Percentiles rank a stretch among this genome's conserved stretches.
Evolutionary conservation across 1,140 invertebrate species (phyloP).

Genomic region (Rhopalosiphum padi): DNA sequence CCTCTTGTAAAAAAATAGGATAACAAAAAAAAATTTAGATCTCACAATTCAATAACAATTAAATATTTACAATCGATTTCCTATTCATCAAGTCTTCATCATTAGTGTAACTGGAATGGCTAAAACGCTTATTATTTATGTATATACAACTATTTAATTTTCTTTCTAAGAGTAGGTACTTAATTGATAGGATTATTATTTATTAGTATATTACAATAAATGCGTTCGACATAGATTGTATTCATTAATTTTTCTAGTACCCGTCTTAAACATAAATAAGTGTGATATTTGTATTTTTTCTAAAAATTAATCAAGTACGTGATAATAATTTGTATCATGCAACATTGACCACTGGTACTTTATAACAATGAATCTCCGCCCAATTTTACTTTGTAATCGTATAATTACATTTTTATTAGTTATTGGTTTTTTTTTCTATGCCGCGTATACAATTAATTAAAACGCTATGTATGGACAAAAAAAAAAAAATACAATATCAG

Average conservation of each 20-base stretch:
- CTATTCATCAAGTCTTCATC: background rate
- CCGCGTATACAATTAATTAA: background rate
- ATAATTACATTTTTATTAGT: constrained; percentile 40
- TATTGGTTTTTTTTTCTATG: constrained; percentile 14
- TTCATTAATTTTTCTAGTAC: background rate
- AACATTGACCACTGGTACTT: constrained; percentile 14
- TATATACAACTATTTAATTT: background rate
- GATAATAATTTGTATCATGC: constrained; percentile 23
- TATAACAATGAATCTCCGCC: background rate
- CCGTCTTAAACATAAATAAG: background rate
- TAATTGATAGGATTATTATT: background rate
- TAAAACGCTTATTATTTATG: background rate
- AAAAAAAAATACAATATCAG: background rate
- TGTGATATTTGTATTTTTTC: background rate
- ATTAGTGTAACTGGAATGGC: background rate
- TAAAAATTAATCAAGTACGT: constrained; percentile 22
- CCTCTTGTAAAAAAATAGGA: background rate
- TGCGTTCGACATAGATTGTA: background rate
- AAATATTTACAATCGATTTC: background rate
- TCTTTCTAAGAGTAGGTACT: background rate
- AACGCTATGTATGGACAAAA: background rate
- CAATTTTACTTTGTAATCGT: background rate
- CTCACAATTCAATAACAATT: background rate
- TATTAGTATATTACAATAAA: background rate
- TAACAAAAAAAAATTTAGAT: background rate